Evolutionary conservation across 1,140 invertebrate genomes (phyloP).

Genomic region (Varroa destructor): DNA sequence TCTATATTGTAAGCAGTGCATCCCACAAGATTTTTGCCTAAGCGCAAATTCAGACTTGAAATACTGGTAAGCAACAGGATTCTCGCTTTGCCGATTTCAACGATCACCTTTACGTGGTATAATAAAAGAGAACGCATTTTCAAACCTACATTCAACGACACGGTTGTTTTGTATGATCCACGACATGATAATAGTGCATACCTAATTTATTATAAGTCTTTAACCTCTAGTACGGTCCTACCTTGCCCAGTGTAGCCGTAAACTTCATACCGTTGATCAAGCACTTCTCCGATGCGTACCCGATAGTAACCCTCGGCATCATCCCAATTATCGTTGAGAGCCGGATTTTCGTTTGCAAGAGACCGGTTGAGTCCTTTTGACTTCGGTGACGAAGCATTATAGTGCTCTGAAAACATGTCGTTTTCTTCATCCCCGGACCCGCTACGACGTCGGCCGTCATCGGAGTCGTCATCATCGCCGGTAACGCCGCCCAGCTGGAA

Average conservation of each 20-base stretch:
- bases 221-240: too few species aligned
- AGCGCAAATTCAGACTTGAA: too few species aligned
- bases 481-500: conserved; percentile 18
- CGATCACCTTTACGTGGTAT: too few species aligned
- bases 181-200: too few species aligned
- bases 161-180: too few species aligned
- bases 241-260: conserved; percentile 98
- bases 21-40: too few species aligned
- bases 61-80: too few species aligned
- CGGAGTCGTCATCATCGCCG: conserved; percentile 17
- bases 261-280: conserved; percentile 81
- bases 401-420: conserved; percentile 50
- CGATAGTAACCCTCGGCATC: conserved; percentile 97
- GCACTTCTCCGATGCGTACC: conserved; percentile 82
- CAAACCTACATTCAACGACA: too few species aligned
- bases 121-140: too few species aligned
- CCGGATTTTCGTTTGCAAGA: conserved; percentile 64
- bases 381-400: conserved; percentile 51
- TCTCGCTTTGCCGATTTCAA: too few species aligned
- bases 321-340: conserved; percentile 96
- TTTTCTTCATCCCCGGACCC: conserved; percentile 28
- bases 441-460: conserved; percentile 17
- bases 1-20: neutral
- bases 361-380: conserved; percentile 43
- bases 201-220: too few species aligned